phyloP scores from a whole-genome alignment of 2,113 vertebrate genomes.

The Halichoeres trimaculatus region DNA sequence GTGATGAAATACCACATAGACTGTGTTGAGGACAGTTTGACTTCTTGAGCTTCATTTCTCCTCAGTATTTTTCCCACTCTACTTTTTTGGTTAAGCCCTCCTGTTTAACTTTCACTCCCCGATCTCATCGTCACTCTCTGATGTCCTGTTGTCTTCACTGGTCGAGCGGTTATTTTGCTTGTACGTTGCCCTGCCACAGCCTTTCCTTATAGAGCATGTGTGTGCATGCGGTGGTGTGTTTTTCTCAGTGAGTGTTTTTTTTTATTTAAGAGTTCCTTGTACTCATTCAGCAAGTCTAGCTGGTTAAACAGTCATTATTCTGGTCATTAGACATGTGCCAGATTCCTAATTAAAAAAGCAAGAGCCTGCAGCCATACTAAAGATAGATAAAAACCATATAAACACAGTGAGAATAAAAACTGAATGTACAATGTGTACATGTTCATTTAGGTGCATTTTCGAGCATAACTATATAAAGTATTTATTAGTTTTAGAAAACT shows the following conservation, averaged over 20 bases:
- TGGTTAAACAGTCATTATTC: slow-evolving; percentile 33
- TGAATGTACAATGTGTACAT: background rate
- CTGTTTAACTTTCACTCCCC: background rate
- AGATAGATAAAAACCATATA: background rate
- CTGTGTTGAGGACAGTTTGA: background rate
- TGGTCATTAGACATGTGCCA: slow-evolving; percentile 9
- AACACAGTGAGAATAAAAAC: background rate
- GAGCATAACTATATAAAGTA: no score
- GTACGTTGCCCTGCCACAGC: slow-evolving; percentile 19
- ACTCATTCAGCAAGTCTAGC: slow-evolving; percentile 41
- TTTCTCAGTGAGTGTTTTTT: slow-evolving; percentile 24
- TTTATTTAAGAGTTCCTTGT: slow-evolving; percentile 29
- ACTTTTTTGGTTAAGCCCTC: slow-evolving; percentile 12
- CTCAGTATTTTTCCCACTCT: background rate
- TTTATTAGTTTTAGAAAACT: background rate
- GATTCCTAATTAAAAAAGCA: background rate
- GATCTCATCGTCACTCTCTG: slow-evolving; percentile 53
- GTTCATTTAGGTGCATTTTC: background rate
- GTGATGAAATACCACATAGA: background rate
- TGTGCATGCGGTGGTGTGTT: slow-evolving; percentile 39
- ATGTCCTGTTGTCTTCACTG: slow-evolving; percentile 62
- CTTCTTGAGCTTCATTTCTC: background rate
- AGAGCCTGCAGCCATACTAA: background rate
- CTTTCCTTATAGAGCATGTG: slow-evolving; percentile 24
- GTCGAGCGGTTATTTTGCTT: slow-evolving; percentile 42